These are phyloP conservation scores for Microtus ochrogaster DNA, from an alignment of 2,113 vertebrate genomes.

Conservation along the genomic window DNA sequence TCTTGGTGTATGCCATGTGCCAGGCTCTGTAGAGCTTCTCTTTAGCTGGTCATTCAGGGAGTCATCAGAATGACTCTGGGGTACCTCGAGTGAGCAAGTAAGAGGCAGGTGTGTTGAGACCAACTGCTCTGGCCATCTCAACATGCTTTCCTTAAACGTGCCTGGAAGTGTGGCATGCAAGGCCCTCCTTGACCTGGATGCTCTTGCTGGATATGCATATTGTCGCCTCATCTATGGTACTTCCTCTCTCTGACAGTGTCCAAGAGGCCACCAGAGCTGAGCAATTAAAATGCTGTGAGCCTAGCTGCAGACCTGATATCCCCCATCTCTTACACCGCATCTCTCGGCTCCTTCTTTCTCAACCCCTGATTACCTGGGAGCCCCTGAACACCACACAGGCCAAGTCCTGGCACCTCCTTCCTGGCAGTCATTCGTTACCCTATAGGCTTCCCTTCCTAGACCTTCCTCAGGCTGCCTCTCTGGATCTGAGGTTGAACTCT, in stretches of 20 bases:
- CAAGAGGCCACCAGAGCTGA: background rate
- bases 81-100: background rate
- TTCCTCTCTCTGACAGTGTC: background rate
- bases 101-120: background rate
- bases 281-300: background rate
- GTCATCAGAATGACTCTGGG: too few species aligned
- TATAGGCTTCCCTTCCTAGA: background rate
- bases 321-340: background rate
- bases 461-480: background rate
- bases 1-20: background rate
- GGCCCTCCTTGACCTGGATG: background rate
- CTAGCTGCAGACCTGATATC: too few species aligned
- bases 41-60: background rate
- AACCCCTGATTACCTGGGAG: background rate
- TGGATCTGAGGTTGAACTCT: background rate
- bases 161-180: background rate
- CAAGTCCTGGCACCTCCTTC: background rate
- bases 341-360: background rate
- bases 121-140: background rate
- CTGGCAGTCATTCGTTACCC: background rate
- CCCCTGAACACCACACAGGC: background rate
- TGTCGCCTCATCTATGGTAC: background rate
- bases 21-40: fast-evolving
- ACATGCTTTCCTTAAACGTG: background rate
- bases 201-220: fast-evolving